Evolutionary conservation across 2,888 invertebrate species (phyloP), one percentile per base, ranked within the genome.

Genomic region (Auanema sp.): DNA sequence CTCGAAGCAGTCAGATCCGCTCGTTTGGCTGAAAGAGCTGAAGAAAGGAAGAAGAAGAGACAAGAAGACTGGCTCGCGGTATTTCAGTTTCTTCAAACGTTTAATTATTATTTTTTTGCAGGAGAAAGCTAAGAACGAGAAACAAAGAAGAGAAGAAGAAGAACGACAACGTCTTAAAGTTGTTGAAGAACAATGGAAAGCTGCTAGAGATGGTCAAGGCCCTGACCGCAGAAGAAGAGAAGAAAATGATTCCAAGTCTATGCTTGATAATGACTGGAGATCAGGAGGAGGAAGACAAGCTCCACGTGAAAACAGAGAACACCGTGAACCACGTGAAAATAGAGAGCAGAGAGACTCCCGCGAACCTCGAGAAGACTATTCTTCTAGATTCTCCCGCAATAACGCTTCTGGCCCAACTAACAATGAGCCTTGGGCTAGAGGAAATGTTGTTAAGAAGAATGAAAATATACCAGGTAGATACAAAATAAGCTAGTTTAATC

Each of bases 11-110:
- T 75, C 16, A 68, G 70, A 16, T 64, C 62, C 43, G 64, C 55
- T 25, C 68, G 76, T 63, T 68, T 73, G 50, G 68, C 66, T 25
- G 75, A 70, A 10, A 66, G 74, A 44, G 72, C 69, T 25, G 75
- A 70, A 44, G 52, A 66, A 21, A 59, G 77, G 23, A 75, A 71
- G 66, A 66, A 65, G 58, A 61, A 69, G 33, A 58, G 75, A 16
- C 63, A 68, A 43, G 70, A 68, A 44, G 60, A 65, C 11, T 71
- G 66, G 49, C 40, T 65, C n/a, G 49, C 21, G 54, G 61, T 61
- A 18, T 8, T 54, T 55, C 14, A 4, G n/a, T 16, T 14, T 58
- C 8, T 58, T 47, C 11, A 6, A 5, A 44, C 10, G 8, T 6
- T 5, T 58, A 5, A 25, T 18, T 6, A 6, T 40, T 4, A 52